Base-by-base conservation (phyloP, 2,888 invertebrate genomes). In the Caenorhabditis sp. region DNA sequence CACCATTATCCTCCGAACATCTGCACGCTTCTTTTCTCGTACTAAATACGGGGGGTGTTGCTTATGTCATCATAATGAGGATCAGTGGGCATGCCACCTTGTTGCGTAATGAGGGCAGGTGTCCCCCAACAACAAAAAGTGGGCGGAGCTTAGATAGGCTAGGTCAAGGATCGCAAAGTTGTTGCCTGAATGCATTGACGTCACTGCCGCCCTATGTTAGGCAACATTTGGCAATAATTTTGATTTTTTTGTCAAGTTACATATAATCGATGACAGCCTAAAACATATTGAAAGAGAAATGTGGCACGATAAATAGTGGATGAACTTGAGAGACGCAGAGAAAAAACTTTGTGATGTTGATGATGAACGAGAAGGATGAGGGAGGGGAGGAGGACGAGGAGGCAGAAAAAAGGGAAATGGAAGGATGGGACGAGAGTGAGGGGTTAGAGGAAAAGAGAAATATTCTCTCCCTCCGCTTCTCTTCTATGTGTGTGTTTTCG, bases 401-500 rank as follows among this genome's bases (percentile, higher is more conserved):
- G 47, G 31, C 68, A 64, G 35, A 64, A 22, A 54, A 56, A 26
- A 75, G 16, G 16, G 10, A n/a, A 61, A 44, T 2, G 41, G 44
- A 26, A 31, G 8, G 19, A 12, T 35, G 73, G 61, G 47, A 19
- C n/a, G 31, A 35, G 54, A 63, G 22, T 35, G 63, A 31, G 24
- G 66, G 51, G 24, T 41, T 16, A 14, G 24, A 26, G 56, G 56
- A 24, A 22, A 41, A 12, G 14, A 22, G 31, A 41, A 49, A 44
- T 22, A 19, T n/a, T 38, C 12, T 38, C 38, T 38, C 38, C 2
- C 38, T 38, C 38, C 12, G 31, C 6, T 38, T 38, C 38, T 35
- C 8, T 35, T 8, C 22, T 19, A 24, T 16, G 72, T 64, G 74
- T 49, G 66, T 58, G 58, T 66, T 75, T 75, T 74, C 61, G 28